Conservation (phyloP, 2,797 vertebrate species). For the Sarcophilus harrisii region DNA sequence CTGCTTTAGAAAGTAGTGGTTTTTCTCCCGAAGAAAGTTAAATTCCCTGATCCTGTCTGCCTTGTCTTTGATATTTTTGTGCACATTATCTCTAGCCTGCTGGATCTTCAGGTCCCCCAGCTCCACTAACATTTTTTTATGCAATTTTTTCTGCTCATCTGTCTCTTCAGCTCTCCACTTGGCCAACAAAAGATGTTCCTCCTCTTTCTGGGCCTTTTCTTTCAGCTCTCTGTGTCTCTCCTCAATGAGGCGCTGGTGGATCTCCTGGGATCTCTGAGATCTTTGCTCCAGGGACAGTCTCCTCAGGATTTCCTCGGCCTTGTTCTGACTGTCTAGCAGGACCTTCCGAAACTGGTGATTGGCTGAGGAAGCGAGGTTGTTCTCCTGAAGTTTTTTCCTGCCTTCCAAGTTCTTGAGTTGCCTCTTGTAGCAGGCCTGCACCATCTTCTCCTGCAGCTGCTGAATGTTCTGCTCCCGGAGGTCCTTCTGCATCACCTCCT, state of each 20-base stretch:
- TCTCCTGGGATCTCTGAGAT: slow-evolving; percentile 73
- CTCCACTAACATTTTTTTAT: slow-evolving; percentile 80
- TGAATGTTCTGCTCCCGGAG: slow-evolving; percentile 75
- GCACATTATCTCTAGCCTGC: slow-evolving; percentile 74
- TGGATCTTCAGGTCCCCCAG: slow-evolving; percentile 81
- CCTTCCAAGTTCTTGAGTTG: slow-evolving; percentile 67
- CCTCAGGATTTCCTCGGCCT: slow-evolving; percentile 80
- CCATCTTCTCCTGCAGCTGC: slow-evolving; percentile 58
- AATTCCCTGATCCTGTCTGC: slow-evolving; percentile 67
- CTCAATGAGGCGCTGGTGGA: slow-evolving; percentile 58
- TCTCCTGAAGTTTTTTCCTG: slow-evolving; percentile 80
- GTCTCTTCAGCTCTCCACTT: slow-evolving; percentile 75
- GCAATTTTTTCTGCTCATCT: slow-evolving; percentile 74
- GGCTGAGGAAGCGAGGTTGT: slow-evolving; percentile 84
- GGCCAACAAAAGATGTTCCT: slow-evolving; percentile 80
- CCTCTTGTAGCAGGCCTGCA: slow-evolving; percentile 77
- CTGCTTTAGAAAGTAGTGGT: slow-evolving; percentile 83
- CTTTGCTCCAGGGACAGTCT: slow-evolving; percentile 83
- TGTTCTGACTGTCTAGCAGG: slow-evolving; percentile 83
- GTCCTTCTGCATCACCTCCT: slow-evolving; percentile 69
- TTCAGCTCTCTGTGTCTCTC: slow-evolving; percentile 77
- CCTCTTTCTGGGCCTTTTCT: slow-evolving; percentile 79
- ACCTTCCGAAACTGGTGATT: slow-evolving; percentile 85
- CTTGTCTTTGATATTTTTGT: slow-evolving; percentile 56
- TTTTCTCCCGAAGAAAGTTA: slow-evolving; percentile 79